Evolutionary conservation across 2,888 invertebrate genomes (phyloP).

Genomic region (Chaetogeoica ovagalla): DNA sequence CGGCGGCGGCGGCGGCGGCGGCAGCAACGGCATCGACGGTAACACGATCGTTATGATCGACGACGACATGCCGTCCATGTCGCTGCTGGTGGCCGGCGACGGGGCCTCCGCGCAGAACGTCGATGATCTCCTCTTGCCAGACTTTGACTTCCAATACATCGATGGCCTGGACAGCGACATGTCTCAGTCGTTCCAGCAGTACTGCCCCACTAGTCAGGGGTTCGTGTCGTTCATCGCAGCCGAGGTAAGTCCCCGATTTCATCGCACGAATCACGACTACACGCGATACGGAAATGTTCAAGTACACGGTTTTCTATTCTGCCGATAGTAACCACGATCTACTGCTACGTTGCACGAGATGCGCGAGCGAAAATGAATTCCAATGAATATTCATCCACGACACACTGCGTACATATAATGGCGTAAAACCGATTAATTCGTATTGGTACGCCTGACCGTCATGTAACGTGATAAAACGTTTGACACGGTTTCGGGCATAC

Average conservation of each 20-base stretch:
- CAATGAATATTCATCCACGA: no score
- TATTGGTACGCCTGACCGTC: no score
- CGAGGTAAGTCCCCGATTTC: slow-evolving; percentile 4
- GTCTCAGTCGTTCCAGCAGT: slow-evolving; percentile 54
- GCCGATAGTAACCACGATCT: no score
- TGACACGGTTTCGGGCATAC: not conserved
- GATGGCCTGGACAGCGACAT: slow-evolving; percentile 54
- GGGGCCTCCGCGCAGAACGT: slow-evolving; percentile 54
- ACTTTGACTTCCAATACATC: slow-evolving; percentile 54
- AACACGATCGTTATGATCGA: slow-evolving; percentile 43
- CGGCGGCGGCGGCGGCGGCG: not conserved
- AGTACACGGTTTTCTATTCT: no score
- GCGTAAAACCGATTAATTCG: no score
- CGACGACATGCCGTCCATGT: slow-evolving; percentile 43
- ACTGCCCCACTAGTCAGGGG: slow-evolving; percentile 53
- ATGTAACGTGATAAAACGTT: no score
- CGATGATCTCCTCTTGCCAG: slow-evolving; percentile 54
- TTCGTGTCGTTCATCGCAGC: slow-evolving; percentile 54
- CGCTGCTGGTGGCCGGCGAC: slow-evolving; percentile 49
- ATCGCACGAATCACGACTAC: no score
- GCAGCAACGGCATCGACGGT: slow-evolving; percentile 26
- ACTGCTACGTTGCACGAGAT: no score
- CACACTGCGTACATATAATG: no score
- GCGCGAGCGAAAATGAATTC: no score
- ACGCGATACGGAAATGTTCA: no score